Conservation (phyloP, 2,113 vertebrate species). For the Calonectris borealis region DNA sequence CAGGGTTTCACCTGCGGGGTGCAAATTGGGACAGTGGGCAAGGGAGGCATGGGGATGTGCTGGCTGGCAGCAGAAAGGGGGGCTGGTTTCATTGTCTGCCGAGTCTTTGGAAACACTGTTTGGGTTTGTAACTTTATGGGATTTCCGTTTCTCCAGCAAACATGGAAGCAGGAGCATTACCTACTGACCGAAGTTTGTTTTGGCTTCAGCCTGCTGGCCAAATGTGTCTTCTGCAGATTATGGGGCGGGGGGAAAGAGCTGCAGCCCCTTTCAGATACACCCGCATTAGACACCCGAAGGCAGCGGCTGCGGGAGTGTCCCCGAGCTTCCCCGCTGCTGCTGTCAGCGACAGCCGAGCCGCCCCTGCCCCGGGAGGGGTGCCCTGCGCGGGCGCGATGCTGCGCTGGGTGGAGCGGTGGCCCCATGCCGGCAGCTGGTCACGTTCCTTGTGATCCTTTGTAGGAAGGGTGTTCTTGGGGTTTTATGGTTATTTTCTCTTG, state of each 20-base stretch:
- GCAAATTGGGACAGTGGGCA: not conserved
- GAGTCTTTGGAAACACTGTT: not conserved
- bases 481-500: constrained; percentile 50
- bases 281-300: rapidly evolving
- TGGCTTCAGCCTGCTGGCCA: not conserved
- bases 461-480: constrained; percentile 18
- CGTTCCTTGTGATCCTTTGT: not conserved
- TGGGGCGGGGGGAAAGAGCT: not conserved
- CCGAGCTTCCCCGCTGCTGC: rapidly evolving
- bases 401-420: not conserved
- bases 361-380: not conserved
- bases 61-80: not conserved
- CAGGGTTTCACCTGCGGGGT: not conserved
- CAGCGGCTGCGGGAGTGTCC: not conserved
- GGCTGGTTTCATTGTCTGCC: not conserved
- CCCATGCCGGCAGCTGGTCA: rapidly evolving
- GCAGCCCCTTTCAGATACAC: not conserved
- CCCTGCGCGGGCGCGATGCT: not conserved
- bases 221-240: not conserved
- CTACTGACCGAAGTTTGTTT: not conserved
- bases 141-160: not conserved
- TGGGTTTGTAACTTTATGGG: not conserved
- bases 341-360: rapidly evolving
- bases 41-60: not conserved
- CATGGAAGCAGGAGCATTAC: not conserved